phyloP scores from a whole-genome alignment of 1,140 invertebrate genomes.

The Elymnias hypermnestra region DNA sequence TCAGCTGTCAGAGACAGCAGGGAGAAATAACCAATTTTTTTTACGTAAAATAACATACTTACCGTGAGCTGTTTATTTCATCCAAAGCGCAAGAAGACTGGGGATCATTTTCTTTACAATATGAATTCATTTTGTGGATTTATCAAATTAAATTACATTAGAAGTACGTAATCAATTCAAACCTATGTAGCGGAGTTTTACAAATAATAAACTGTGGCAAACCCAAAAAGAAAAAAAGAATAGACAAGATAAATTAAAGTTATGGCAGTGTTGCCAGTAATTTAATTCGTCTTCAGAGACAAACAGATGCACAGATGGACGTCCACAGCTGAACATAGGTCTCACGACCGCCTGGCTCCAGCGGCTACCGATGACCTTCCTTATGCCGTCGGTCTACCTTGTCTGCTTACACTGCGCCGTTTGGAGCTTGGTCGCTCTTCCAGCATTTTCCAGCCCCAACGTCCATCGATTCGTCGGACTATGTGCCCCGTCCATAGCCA shows the following conservation, averaged over 20 bases:
- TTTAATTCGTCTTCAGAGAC: background rate
- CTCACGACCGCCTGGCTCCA: too few species aligned
- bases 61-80: slow-evolving; percentile 47
- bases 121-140: slow-evolving; percentile 40
- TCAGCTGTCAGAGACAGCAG: slow-evolving; percentile 59
- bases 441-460: too few species aligned
- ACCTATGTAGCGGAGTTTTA: slow-evolving; percentile 1
- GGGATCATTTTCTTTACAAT: slow-evolving; percentile 33
- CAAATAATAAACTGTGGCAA: background rate
- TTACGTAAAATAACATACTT: slow-evolving; percentile 18
- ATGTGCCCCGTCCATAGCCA: too few species aligned
- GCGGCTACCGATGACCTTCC: too few species aligned
- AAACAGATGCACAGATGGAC: too few species aligned
- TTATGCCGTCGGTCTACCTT: too few species aligned
- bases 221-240: slow-evolving; percentile 4
- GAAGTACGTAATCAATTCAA: slow-evolving; percentile 32
- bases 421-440: too few species aligned
- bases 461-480: too few species aligned
- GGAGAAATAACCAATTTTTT: background rate
- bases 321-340: too few species aligned
- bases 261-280: slow-evolving; percentile 4
- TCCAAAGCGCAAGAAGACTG: slow-evolving; percentile 27
- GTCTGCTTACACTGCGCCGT: too few species aligned
- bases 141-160: slow-evolving; percentile 7
- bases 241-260: slow-evolving; percentile 1